These are phyloP conservation scores for Conus betulinus DNA, from an alignment of 1,140 invertebrate genomes.

Conservation along the genomic window DNA sequence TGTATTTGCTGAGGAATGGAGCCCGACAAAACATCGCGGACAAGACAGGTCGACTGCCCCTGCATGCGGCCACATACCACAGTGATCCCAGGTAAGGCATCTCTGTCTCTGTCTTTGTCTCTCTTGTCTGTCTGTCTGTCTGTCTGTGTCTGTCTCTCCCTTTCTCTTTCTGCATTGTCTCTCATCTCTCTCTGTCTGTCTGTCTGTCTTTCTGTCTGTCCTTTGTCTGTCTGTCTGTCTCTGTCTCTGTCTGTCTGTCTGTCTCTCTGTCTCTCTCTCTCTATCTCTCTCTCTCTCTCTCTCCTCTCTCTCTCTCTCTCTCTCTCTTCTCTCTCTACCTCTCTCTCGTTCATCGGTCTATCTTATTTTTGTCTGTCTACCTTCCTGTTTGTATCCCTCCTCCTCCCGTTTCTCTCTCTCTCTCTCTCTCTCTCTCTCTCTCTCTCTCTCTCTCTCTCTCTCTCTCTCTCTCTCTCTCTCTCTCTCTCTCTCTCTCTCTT, in stretches of 20 bases:
- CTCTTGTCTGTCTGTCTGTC: neutral
- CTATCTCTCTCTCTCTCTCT: neutral
- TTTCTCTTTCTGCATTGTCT: neutral
- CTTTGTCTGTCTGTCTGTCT: neutral
- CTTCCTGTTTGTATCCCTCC: neutral
- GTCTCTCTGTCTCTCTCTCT: neutral
- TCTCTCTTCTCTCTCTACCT: neutral
- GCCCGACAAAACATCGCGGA: constrained; percentile 65
- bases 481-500: too few species aligned
- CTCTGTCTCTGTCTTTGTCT: neutral
- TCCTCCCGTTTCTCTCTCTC: neutral
- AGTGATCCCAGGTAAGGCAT: constrained; percentile 54
- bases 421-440: too few species aligned
- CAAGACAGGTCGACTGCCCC: constrained; percentile 60
- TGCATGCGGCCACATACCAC: constrained; percentile 68
- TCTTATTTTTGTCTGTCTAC: neutral
- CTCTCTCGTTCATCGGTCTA: neutral
- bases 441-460: too few species aligned
- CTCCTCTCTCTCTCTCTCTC: neutral
- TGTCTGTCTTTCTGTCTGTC: neutral
- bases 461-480: too few species aligned
- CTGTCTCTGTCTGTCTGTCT: neutral
- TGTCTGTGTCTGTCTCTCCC: neutral
- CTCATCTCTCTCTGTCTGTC: neutral
- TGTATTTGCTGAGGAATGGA: constrained; percentile 65